Evolutionary conservation across 2,888 invertebrate genomes (phyloP), one percentile per base, ranked within the genome.

Genomic region (Ectemnius lituratus): DNA sequence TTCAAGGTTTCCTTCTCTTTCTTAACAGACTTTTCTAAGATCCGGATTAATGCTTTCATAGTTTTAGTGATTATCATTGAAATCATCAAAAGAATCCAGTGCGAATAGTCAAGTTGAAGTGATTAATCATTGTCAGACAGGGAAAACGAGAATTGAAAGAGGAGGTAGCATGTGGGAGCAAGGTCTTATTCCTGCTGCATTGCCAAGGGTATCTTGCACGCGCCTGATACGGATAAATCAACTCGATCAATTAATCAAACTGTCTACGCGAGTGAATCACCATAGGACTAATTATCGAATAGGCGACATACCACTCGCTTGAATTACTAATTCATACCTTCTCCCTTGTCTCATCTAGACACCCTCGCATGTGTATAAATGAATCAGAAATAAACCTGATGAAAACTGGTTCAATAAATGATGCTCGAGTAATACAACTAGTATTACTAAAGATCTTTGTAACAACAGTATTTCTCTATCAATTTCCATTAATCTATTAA

Each of bases 221-320:
- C 57, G 76, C 72, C 61, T 67, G 71, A 72, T 76, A 67, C 52
- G 56, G 65, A 72, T 66, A 72, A 62, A 71, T 76, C 71, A 52
- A 20, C 8, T 2, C 16, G 49, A 23, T 8, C 68, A 58, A 76
- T 76, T 76, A 76, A 76, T 76, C 76, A 72, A 66, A 56, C 71
- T 68, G 76, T 71, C 72, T 27, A 59, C 62, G 47, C 52, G 59
- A 56, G 62, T 62, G 62, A 76, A 76, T 76, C 59, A 68, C 58
- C 62, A 66, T 76, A 62, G 37, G 27, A 66, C 67, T 64, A 71
- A 71, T 76, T 76, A 76, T 66, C 47, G 45, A 20, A 4, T 18
- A 46, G 46, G 46, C 46, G 37, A 28, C 37, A 60, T 13, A 4
- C 18, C 18, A 8, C 8, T 37, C 37, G 8, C 37, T 8, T 11